Conservation (phyloP, 2,797 vertebrate species). For the Chaetodon trifasciatus region DNA sequence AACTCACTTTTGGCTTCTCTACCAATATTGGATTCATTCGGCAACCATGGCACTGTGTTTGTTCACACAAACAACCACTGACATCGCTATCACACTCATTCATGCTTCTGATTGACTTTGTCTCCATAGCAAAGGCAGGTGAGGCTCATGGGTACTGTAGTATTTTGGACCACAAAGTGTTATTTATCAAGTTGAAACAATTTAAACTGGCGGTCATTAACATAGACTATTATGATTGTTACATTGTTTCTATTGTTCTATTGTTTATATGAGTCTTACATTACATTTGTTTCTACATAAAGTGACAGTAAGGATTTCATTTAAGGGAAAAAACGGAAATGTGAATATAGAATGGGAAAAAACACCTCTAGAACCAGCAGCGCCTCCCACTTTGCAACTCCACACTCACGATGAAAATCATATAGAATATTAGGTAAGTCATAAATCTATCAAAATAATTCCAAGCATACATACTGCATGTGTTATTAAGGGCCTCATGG, state of each 20-base stretch:
- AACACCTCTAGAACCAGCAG: not conserved
- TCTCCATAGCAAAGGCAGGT: no score
- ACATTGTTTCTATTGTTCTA: not conserved
- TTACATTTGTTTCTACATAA: conserved; percentile 5
- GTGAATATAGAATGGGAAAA: not conserved
- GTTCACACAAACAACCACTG: no score
- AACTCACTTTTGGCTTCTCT: no score
- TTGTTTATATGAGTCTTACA: not conserved
- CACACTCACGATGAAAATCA: conserved; percentile 1
- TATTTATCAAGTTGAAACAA: not conserved
- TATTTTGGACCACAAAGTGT: no score
- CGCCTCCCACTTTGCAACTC: not conserved
- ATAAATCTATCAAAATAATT: conserved; percentile 5
- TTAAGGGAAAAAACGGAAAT: not conserved
- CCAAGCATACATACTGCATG: not conserved
- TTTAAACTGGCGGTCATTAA: not conserved
- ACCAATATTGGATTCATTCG: no score
- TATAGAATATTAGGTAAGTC: not conserved
- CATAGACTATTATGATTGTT: not conserved
- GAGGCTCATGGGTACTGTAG: no score
- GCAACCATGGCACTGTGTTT: no score
- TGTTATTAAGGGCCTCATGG: conserved; percentile 23
- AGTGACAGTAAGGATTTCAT: not conserved
- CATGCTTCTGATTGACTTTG: no score
- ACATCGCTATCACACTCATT: no score